These are phyloP conservation scores for Dimorphilus gyrociliatus DNA, from an alignment of 2,888 invertebrate species.

Conservation along the genomic window DNA sequence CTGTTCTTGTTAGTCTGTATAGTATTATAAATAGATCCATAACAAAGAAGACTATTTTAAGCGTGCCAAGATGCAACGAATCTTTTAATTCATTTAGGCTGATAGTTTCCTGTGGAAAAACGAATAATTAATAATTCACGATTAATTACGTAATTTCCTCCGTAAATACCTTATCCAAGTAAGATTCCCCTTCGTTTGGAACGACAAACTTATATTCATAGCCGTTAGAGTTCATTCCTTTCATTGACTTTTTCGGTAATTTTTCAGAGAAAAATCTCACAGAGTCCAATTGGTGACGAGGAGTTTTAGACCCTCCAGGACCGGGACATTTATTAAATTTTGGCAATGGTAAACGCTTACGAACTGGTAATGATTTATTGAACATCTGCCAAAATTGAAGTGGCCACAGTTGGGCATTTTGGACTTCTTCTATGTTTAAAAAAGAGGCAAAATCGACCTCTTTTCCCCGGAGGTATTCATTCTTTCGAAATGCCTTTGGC, in stretches of 20 bases:
- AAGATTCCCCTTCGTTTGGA: too few species aligned
- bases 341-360: too few species aligned
- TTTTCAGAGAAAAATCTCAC: constrained; percentile 5
- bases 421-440: constrained; percentile 13
- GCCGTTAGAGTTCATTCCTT: not conserved
- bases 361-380: too few species aligned
- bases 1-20: constrained; percentile 21
- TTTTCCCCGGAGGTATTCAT: constrained; percentile 6
- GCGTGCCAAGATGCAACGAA: too few species aligned
- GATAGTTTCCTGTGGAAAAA: too few species aligned
- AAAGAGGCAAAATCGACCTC: constrained; percentile 12
- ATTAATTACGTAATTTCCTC: too few species aligned
- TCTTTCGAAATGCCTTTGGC: constrained; percentile 1
- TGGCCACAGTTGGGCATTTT: constrained; percentile 9
- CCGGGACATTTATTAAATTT: too few species aligned
- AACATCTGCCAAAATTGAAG: constrained; percentile 13
- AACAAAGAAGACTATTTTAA: constrained; percentile 17
- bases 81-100: too few species aligned
- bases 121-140: too few species aligned
- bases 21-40: constrained; percentile 17
- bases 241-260: constrained; percentile 4
- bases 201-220: too few species aligned
- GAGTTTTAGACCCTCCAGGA: too few species aligned
- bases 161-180: too few species aligned
- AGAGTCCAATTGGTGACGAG: constrained; percentile 8